Evolutionary conservation across 2,888 invertebrate genomes (phyloP), one percentile per base, ranked within the genome.

Genomic region (Argyresthia albistria): DNA sequence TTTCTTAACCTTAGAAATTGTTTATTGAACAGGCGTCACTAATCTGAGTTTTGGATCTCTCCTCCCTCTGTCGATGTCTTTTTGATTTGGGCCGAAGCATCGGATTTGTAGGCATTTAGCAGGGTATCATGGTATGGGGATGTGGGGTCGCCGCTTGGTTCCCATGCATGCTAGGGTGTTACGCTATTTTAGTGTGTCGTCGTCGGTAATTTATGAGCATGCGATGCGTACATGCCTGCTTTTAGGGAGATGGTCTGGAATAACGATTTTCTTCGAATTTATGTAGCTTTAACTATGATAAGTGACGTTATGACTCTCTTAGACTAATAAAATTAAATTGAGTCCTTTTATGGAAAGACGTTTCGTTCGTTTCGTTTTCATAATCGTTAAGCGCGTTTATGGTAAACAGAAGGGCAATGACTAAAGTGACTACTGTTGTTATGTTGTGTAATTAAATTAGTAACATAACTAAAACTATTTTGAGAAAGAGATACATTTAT

Each of bases 141-240:
- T 65, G 35, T 39, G 73, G 69, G 69, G 65, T 64, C 56, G 58
- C 66, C 67, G 62, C 64, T 61, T 61, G 64, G 81, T 86, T 86
- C 84, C 82, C 86, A 86, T 82, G 83, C 68, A 60, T 25, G 65
- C 75, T 74, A 75, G 84, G 83, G 84, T 81, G 86, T 75, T 78
- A 80, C 80, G 86, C 86, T 86, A 86, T 86, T 86, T 86, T 80
- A 77, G 82, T 80, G 72, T 67, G 76, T 79, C 76, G 79, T 78
- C 78, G 69, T 63, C 60, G 69, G 76, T 82, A 81, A 87, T 87
- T 86, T 86, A 87, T 78, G 78, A 67, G 66, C 73, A 67, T 74
- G 80, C 78, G 54, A 76, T 74, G 75, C 71, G 73, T 65, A 67
- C 73, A 64, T 65, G 65, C 67, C 69, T 67, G 76, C 76, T 80